Evolutionary conservation across 2,797 vertebrate species (phyloP), one percentile per base, ranked within the genome.

Genomic region (Uromys caudimaculatus): DNA sequence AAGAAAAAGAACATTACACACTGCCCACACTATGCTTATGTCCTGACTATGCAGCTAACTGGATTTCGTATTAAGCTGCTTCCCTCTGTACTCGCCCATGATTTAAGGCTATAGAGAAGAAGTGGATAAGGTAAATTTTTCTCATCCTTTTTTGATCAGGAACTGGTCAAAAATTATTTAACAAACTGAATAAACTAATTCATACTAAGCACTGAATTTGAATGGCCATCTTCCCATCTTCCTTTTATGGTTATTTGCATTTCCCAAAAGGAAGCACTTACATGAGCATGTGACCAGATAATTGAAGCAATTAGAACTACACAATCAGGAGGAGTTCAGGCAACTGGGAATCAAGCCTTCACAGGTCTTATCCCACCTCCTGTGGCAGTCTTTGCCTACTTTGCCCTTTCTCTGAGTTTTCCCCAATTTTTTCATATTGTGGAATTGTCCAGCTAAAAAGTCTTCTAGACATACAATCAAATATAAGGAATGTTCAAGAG

Each of bases 231-330:
- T 89, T 24, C 52, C 35, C 21, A 27, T 79, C 27, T 89, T 21
- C 38, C 29, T 41, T 91, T 17, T 24, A n/a, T 32, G 75, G 23
- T 24, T 35, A 88, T 92, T 94, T 81, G 60, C 47, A 90, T 94
- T 85, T 94, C 71, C 76, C 52, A 88, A 93, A 44, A 93, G 29
- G 24, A 95, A 95, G 62, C 44, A 62, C 41, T 32, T 29, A 54
- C 56, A 9, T 23, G 62, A 77, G 29, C 52, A 47, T 29, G 50
- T 81, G 58, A 92, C 32, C 82, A 38, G 71, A 32, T 83, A 83
- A 94, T 60, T 14, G 67, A 89, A 47, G 67, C 73, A 81, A 81
- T 35, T 67, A 67, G 64, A 67, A 35, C 64, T 67, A 35, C 64
- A 67, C 64, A 35, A 14, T 32, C 64, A 67, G 64, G 64, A 67